Conservation (phyloP, 37 sponge, comb jelly and placozoan species). For the Ephydatia muelleri region DNA sequence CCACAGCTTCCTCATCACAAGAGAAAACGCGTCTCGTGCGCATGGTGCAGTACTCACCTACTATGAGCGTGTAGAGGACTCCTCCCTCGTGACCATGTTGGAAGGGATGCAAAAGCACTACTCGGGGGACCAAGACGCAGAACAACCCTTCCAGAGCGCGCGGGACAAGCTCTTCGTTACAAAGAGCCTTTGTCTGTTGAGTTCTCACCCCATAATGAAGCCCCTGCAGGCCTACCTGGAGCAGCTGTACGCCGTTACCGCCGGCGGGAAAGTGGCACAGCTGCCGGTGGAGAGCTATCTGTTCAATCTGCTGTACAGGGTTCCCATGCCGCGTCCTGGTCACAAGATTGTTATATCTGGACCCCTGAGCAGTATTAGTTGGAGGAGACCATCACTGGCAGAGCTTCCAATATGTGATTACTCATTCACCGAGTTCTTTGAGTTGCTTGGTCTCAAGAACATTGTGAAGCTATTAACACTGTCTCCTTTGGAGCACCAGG, state of each 20-base stretch:
- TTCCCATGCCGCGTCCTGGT: constrained; percentile 74
- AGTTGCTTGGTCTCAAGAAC: constrained; percentile 59
- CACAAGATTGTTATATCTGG: constrained; percentile 44
- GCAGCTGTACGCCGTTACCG: constrained; percentile 59
- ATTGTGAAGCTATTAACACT: constrained; percentile 71
- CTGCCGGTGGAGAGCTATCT: constrained; percentile 84
- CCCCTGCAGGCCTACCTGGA: constrained; percentile 50
- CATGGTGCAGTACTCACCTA: constrained; percentile 77
- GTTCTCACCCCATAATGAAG: constrained; percentile 50
- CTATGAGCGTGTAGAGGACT: constrained; percentile 49
- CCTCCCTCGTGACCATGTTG: constrained; percentile 23
- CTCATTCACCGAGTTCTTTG: constrained; percentile 69
- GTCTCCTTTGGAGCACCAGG: constrained; percentile 90
- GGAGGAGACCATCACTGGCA: constrained; percentile 19
- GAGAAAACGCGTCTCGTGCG: constrained; percentile 76
- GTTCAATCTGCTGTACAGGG: constrained; percentile 79
- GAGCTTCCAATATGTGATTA: constrained; percentile 88
- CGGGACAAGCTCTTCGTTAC: constrained; percentile 43
- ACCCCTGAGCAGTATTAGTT: constrained; percentile 52
- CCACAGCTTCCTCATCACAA: constrained; percentile 87
- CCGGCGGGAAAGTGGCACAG: constrained; percentile 17
- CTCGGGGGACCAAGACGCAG: neutral
- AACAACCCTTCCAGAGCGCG: constrained; percentile 6
- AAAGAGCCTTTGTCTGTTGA: constrained; percentile 70
- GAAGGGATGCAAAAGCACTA: constrained; percentile 47